Conservation (phyloP, 1,140 invertebrate species). For the Macrocentrus cingulum region DNA sequence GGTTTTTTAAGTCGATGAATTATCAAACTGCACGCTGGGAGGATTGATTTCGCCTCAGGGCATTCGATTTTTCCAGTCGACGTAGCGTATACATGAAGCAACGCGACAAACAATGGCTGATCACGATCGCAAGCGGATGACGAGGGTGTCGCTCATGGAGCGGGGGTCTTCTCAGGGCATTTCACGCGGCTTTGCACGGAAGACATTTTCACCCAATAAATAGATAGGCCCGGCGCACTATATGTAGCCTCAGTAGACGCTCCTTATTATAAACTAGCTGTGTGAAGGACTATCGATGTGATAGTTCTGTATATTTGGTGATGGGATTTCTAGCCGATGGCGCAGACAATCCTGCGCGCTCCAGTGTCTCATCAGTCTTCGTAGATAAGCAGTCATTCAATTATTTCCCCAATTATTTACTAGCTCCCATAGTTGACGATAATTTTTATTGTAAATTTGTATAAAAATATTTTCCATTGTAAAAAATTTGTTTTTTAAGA, state of each 20-base stretch:
- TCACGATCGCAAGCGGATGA: constrained; percentile 13
- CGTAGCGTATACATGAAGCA: constrained; percentile 9
- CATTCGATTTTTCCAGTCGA: constrained; percentile 25
- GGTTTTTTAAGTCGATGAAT: no score
- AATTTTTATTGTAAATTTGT: no score
- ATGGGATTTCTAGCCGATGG: constrained; percentile 61
- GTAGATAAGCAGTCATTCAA: no score
- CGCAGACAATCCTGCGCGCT: constrained; percentile 61
- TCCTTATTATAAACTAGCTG: constrained; percentile 62
- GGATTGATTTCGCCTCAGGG: constrained; percentile 2
- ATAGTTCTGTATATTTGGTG: constrained; percentile 43
- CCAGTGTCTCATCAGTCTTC: no score
- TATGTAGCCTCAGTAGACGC: constrained; percentile 48
- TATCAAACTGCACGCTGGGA: no score
- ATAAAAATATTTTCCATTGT: no score
- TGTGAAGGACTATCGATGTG: constrained; percentile 27
- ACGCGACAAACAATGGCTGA: constrained; percentile 41
- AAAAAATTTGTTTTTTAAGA: no score
- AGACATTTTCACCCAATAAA: constrained; percentile 62
- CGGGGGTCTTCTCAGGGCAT: constrained; percentile 35
- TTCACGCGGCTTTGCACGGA: constrained; percentile 59
- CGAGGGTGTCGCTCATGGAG: constrained; percentile 28
- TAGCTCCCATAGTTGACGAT: no score
- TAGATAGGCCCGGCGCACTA: constrained; percentile 52
- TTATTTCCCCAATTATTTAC: no score